Percentiles rank a stretch among this genome's conserved stretches.
These are phyloP conservation scores for Leptodactylus fallax DNA, from an alignment of 2,797 vertebrate species.

Conservation along the genomic window DNA sequence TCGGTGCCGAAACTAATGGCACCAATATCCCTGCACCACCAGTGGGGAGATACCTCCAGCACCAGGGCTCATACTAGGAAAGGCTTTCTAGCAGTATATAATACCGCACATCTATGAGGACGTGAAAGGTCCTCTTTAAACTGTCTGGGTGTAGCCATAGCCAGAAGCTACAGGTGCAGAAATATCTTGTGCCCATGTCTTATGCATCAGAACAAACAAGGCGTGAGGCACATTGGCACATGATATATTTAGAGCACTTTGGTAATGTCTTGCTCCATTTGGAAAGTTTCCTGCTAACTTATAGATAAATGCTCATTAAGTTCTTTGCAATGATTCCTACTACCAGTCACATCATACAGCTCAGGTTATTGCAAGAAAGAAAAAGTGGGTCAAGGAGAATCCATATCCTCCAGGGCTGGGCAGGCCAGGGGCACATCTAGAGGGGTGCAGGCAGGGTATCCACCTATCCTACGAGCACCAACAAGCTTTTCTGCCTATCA, in stretches of 20 bases:
- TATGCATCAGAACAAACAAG: not conserved
- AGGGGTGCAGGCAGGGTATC: not conserved
- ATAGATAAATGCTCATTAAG: not conserved
- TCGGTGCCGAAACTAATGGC: too few relatives aligned
- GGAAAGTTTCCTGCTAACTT: not conserved
- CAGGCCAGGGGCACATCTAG: not conserved
- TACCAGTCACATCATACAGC: not conserved
- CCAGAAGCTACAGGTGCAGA: not conserved
- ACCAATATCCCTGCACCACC: too few relatives aligned
- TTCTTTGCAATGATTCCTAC: not conserved
- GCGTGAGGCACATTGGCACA: not conserved
- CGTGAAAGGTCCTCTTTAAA: too few relatives aligned
- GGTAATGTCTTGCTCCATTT: constrained; percentile 2
- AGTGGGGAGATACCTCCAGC: too few relatives aligned
- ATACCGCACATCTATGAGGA: too few relatives aligned
- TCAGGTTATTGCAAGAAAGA: not conserved
- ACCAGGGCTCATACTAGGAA: too few relatives aligned
- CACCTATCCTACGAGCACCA: too few relatives aligned
- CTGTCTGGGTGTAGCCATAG: not conserved
- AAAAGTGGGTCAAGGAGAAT: not conserved
- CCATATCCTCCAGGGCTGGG: not conserved
- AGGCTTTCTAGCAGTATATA: too few relatives aligned
- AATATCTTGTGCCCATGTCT: not conserved
- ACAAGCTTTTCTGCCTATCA: not conserved
- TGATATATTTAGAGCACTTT: not conserved